Base-by-base conservation (phyloP, 1,140 invertebrate genomes). In the Caenorhabditis remanei region DNA sequence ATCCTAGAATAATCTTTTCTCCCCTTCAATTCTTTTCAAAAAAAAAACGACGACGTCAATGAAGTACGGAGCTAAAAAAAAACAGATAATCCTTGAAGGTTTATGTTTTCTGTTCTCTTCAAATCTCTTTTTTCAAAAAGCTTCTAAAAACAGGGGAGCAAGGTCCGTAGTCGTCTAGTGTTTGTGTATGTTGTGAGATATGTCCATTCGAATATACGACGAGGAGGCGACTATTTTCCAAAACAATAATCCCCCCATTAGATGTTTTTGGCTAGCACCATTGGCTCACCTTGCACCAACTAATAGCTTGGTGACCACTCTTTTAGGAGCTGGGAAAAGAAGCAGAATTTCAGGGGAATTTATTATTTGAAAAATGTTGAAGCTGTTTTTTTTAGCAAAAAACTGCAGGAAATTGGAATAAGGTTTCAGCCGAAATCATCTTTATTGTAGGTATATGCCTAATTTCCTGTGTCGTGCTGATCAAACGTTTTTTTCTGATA, bases 181-280 rank as follows among this genome's bases (percentile, higher is more conserved):
- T 79, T 79, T 79, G 19, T 48, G 71, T 8, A 79, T 50, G 43
- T 79, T 79, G 43, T 79, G 71, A 79, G 71, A 79, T 79, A 48
- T 79, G 71, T 24, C 43, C 40, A 79, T 79, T 79, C 71, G 43
- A 79, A 79, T 79, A 79, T 50, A 79, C 43, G 46, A 53, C 71
- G 53, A 50, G 65, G 65, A 46, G 65, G 65, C 40, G 65, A 71
- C 65, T 43, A 71, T 71, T 71, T 46, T 46, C 41, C 11, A 71
- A 71, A 71, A 71, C 41, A 71, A 71, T 46, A 71, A 32, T 32
- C 46, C 65, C 16, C 24, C 65, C 46, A 71, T 71, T 71, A 71
- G 41, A 43, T 71, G 65, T 71, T 71, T 46, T 71, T 71, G n/a
- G 14, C n/a, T 3, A 43, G 13, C 40, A 71, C 65, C 19, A 7